Evolutionary conservation across 2,888 invertebrate species (phyloP).

Genomic region (Drosophila acutilabella): DNA sequence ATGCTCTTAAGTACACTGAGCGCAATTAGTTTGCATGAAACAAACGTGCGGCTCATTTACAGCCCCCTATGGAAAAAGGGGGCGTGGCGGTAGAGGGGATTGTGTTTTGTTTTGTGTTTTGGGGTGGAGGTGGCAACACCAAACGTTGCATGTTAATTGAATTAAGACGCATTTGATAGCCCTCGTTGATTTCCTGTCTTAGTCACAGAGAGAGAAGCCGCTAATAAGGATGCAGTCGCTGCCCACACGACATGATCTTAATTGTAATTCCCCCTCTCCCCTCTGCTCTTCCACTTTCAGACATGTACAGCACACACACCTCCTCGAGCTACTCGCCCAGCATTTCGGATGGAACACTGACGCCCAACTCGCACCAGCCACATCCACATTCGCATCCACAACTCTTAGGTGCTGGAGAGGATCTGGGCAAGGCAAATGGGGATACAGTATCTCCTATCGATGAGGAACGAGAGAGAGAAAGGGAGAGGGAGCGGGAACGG

Average conservation of each 20-base stretch:
- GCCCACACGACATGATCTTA: conserved; percentile 65
- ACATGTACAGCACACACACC: conserved; percentile 85
- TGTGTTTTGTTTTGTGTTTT: conserved; percentile 29
- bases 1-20: conserved; percentile 69
- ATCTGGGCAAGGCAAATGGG: conserved; percentile 55
- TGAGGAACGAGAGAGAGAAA: conserved; percentile 26
- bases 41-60: conserved; percentile 64
- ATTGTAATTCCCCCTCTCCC: conserved; percentile 31
- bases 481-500: conserved; percentile 30
- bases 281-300: conserved; percentile 56
- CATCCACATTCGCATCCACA: conserved; percentile 13
- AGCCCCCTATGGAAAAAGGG: conserved; percentile 6
- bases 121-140: conserved; percentile 73
- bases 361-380: conserved; percentile 83
- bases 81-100: conserved; percentile 1
- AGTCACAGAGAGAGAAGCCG: conserved; percentile 49
- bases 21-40: conserved; percentile 82
- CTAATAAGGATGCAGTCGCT: conserved; percentile 76
- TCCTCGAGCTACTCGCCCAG: conserved; percentile 85
- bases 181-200: conserved; percentile 76
- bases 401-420: conserved; percentile 44
- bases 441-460: conserved; percentile 21
- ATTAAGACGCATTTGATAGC: conserved; percentile 69
- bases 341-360: conserved; percentile 84
- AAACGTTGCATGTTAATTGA: conserved; percentile 72